phyloP scores from a whole-genome alignment of 2,113 vertebrate species.

The Puffinus mauretanicus region DNA sequence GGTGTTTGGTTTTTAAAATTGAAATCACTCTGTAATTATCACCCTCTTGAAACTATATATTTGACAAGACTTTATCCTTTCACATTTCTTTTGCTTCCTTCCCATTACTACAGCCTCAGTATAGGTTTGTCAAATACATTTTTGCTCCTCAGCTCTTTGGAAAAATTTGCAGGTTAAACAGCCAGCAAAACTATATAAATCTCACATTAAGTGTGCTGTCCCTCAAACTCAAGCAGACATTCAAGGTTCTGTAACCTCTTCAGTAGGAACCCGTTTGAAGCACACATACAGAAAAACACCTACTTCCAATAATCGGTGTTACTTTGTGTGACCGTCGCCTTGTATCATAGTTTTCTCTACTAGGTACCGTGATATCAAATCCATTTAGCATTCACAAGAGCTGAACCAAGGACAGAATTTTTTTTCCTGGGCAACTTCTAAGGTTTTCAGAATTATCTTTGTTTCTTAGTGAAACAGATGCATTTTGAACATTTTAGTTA shows the following conservation, averaged over 20 bases:
- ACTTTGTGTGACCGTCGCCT: background rate
- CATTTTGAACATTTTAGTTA: background rate
- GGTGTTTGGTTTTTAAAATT: background rate
- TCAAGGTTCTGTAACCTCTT: background rate
- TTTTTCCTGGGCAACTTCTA: background rate
- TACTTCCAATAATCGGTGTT: accelerated
- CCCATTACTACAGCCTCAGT: background rate
- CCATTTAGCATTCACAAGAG: background rate
- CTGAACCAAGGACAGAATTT: background rate
- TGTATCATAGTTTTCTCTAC: background rate
- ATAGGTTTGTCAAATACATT: background rate
- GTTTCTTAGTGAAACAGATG: background rate
- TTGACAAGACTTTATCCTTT: background rate
- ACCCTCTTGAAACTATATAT: background rate
- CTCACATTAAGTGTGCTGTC: background rate
- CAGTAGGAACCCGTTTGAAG: background rate
- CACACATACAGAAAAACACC: accelerated
- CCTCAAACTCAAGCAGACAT: background rate
- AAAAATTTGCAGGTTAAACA: background rate
- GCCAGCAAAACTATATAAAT: background rate
- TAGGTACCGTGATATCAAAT: background rate
- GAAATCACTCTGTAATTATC: background rate
- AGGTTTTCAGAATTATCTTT: background rate
- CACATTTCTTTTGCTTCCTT: background rate
- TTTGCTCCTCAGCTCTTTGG: background rate